Evolutionary conservation across 2,797 vertebrate genomes (phyloP).

Genomic region (Gambusia yucatana): DNA sequence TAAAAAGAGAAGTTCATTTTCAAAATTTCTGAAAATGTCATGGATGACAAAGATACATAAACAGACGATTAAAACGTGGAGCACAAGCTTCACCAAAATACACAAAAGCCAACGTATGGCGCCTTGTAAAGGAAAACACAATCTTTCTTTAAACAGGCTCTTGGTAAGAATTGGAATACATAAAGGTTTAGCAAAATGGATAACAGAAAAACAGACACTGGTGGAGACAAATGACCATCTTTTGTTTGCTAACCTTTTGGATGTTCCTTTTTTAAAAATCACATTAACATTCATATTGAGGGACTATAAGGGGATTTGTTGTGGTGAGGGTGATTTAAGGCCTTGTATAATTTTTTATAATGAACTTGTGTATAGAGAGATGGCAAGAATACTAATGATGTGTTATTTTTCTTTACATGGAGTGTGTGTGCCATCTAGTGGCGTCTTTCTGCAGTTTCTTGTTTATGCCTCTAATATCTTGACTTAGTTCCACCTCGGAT

Average conservation of each 20-base stretch:
- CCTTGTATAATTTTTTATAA: constrained; percentile 72
- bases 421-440: constrained; percentile 66
- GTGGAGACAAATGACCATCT: constrained; percentile 10
- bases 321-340: constrained; percentile 59
- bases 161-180: neutral
- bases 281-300: constrained; percentile 57
- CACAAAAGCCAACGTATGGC: neutral
- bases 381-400: constrained; percentile 70
- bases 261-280: constrained; percentile 45
- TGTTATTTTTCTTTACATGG: constrained; percentile 12
- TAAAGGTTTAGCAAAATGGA: neutral
- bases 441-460: constrained; percentile 1
- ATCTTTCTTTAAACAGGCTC: neutral
- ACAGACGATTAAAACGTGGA: neutral
- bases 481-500: constrained; percentile 91
- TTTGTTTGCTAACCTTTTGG: constrained; percentile 29
- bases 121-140: neutral
- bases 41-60: neutral
- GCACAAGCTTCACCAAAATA: neutral
- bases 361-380: constrained; percentile 61
- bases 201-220: neutral
- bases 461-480: constrained; percentile 33
- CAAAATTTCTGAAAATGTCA: neutral
- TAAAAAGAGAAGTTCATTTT: neutral
- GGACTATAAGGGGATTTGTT: constrained; percentile 47